phyloP scores from a whole-genome alignment of 2,888 invertebrate genomes.

The Drosophila quasianomalipes region DNA sequence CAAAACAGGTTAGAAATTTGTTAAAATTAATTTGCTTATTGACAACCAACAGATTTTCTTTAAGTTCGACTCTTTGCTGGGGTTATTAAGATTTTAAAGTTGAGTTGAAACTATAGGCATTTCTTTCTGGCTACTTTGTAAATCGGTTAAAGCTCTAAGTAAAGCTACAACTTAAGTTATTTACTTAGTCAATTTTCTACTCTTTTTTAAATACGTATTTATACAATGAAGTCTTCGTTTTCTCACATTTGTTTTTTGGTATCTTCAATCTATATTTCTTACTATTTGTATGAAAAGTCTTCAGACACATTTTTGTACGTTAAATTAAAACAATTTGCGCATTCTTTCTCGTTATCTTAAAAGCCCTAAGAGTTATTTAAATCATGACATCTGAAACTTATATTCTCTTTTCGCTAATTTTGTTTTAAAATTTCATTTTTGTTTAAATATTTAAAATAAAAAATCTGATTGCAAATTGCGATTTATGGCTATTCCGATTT shows the following conservation, averaged over 20 bases:
- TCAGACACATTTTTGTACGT: background rate
- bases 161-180: background rate
- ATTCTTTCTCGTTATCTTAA: background rate
- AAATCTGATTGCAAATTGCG: background rate
- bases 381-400: background rate
- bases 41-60: background rate
- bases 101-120: background rate
- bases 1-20: background rate
- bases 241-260: fast-evolving
- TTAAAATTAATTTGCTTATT: background rate
- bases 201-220: background rate
- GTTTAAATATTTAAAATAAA: background rate
- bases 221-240: background rate
- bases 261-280: background rate
- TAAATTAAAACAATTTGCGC: no score
- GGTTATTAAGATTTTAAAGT: background rate
- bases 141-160: background rate
- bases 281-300: background rate
- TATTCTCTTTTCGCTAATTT: background rate
- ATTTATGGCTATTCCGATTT: background rate
- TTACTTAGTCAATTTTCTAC: background rate
- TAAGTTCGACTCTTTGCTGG: background rate
- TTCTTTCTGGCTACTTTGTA: no score
- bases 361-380: background rate
- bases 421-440: background rate